A percentile compares a stretch with the other conserved stretches of the same genome.
These are phyloP conservation scores for Neopipo cinnamomea DNA, from an alignment of 2,113 vertebrate species.

Conservation along the genomic window DNA sequence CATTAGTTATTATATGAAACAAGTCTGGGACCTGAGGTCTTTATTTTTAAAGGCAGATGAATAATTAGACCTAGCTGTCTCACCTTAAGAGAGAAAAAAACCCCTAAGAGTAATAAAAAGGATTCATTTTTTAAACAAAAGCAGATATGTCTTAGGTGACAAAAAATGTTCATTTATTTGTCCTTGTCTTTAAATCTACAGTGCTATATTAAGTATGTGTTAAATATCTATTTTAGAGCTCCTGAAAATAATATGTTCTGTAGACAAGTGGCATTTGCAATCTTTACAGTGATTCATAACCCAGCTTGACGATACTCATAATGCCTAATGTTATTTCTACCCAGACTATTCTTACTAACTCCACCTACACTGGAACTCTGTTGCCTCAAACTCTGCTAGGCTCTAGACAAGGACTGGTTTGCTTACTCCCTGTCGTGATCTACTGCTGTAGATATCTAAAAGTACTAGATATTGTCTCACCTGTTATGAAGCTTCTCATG, in stretches of 20 bases:
- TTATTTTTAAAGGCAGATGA: background rate
- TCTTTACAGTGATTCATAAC: background rate
- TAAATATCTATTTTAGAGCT: background rate
- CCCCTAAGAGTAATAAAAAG: background rate
- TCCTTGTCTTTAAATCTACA: background rate
- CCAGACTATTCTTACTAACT: background rate
- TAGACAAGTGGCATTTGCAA: background rate
- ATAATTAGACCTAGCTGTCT: background rate
- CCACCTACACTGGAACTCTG: background rate
- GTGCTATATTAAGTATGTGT: background rate
- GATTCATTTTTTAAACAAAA: background rate
- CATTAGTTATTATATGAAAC: background rate
- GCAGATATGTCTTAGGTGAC: background rate
- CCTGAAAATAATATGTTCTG: background rate
- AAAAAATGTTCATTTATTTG: background rate
- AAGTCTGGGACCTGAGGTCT: background rate
- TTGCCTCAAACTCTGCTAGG: background rate
- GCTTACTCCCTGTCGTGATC: background rate
- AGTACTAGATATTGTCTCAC: fast-evolving
- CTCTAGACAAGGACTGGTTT: background rate
- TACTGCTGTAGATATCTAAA: background rate
- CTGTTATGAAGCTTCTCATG: background rate
- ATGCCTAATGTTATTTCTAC: background rate
- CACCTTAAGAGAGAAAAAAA: background rate
- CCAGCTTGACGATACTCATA: background rate